Evolutionary conservation across 2,113 vertebrate genomes (phyloP).

Genomic region (Myotis brandtii): DNA sequence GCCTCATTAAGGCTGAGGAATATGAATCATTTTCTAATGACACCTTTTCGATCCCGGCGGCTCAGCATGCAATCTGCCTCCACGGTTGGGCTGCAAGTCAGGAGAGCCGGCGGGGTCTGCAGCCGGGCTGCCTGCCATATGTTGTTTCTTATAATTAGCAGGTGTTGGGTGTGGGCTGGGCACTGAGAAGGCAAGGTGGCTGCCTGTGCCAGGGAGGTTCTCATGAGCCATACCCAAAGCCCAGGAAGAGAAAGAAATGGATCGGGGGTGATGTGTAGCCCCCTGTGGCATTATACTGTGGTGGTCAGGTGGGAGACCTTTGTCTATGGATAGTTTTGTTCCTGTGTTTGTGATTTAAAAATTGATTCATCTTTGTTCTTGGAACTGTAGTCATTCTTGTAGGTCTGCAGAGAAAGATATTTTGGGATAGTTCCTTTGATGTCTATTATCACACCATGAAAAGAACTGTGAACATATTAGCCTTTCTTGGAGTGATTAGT

Average conservation of each 20-base stretch:
- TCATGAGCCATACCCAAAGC: neutral
- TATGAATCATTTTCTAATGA: conserved; percentile 90
- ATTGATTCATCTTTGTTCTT: neutral
- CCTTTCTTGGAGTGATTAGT: neutral
- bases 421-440: neutral
- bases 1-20: conserved; percentile 86
- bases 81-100: conserved; percentile 83
- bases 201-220: neutral
- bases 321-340: neutral
- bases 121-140: conserved; percentile 87
- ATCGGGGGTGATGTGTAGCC: neutral
- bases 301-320: neutral
- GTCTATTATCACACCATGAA: neutral
- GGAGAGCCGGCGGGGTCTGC: conserved; percentile 82
- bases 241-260: neutral
- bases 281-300: too few relatives aligned
- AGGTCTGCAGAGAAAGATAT: neutral
- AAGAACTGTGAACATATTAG: neutral
- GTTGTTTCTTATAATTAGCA: conserved; percentile 84
- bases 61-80: conserved; percentile 87
- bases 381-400: neutral
- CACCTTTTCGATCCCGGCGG: conserved; percentile 87
- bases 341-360: neutral
- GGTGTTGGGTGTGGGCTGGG: conserved; percentile 78
- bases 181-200: conserved; percentile 39